Conservation (phyloP, 2,797 vertebrate species). For the Astyanax mexicanus region DNA sequence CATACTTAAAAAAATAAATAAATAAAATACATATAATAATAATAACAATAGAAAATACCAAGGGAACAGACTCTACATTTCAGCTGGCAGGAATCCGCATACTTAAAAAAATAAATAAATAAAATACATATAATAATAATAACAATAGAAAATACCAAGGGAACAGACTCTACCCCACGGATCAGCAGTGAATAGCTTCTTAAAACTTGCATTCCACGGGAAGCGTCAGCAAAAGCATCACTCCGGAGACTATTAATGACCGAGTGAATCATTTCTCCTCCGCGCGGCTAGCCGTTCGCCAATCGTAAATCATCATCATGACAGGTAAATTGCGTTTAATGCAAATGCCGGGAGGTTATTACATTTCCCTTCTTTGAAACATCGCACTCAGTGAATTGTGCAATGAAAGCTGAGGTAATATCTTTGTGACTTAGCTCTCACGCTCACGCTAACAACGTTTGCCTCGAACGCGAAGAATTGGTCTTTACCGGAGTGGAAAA, state of each 20-base stretch:
- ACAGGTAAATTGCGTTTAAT: slow-evolving; percentile 4
- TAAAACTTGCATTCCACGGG: neutral
- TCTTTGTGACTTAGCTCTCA: neutral
- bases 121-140: too few relatives aligned
- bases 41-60: neutral
- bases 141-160: neutral
- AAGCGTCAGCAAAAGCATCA: neutral
- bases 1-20: neutral
- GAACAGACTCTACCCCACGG: neutral
- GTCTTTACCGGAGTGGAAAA: neutral
- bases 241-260: slow-evolving; percentile 2
- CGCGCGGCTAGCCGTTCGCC: neutral
- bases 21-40: too few relatives aligned
- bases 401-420: neutral
- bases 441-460: neutral
- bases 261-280: neutral
- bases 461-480: neutral
- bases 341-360: neutral
- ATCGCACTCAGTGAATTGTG: neutral
- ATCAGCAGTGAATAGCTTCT: neutral
- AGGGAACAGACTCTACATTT: neutral
- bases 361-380: neutral
- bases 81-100: neutral
- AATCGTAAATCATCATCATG: neutral
- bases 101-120: too few relatives aligned